Evolutionary conservation across 2,113 vertebrate species (phyloP), one percentile per base, ranked within the genome.

Genomic region (Polyodon spathula): DNA sequence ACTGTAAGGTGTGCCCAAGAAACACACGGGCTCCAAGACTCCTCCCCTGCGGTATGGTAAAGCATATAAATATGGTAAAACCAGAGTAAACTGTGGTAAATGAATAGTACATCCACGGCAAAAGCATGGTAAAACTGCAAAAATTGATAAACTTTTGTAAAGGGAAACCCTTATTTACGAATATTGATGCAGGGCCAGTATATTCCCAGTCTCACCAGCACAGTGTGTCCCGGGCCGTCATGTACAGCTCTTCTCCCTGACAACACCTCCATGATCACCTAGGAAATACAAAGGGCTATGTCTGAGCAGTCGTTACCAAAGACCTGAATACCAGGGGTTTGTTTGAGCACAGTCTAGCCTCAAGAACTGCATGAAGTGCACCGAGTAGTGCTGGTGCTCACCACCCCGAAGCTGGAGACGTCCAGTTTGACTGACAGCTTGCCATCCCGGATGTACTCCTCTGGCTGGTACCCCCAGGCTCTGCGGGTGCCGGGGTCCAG

Each of bases 401-500:
- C 82, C 65, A 82, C 83, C 59, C 83, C 77, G 57, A 89, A 79
- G 71, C 88, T 88, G 73, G 86, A 91, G 41, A 86, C 64, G 0
- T 91, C 89, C 40, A 86, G 76, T 66, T 81, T 83, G 50, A 71
- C 15, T n/a, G 76, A 87, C n/a, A 73, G 67, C 65, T 78, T 91
- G 8, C 73, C 71, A 42, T 74, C 76, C 12, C 88, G 77, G 63
- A 88, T 67, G 65, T 82, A 87, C 27, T 90, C 81, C 46, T 84
- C 77, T 1, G 80, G 82, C 67, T 85, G 67, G 61, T 86, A 87
- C 66, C 73, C 87, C 42, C 72, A 62, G 60, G 74, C 79, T 52
- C 67, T 73, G n/a, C 60, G 73, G 48, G 39, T 64, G 6, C 60
- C 64, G 9, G 60, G 71, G 6, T 73, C 58, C 55, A 73, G 56